Base-by-base conservation (phyloP, 2,113 vertebrate species). In the Marmota flaviventris region DNA sequence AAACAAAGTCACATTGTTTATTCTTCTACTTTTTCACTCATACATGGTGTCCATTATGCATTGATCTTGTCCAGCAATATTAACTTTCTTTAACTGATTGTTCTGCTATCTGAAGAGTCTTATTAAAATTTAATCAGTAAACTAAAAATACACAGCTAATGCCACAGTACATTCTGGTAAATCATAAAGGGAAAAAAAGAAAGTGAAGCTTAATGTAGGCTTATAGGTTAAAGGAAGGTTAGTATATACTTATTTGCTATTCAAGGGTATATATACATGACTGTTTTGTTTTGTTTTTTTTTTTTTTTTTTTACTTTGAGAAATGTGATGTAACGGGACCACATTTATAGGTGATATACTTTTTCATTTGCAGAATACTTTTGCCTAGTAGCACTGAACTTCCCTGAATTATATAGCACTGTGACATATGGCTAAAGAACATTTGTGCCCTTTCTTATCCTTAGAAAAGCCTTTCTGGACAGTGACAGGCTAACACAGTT, bases 41-140 rank as follows among this genome's bases (percentile, higher is more conserved):
- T 39, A 82, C 77, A 81, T 96, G 79, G 75, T 96, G 45, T 95
- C 92, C 84, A 88, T 97, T 98, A 93, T 93, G 93, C 93, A 97
- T 97, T 96, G 94, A 97, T 96, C 82, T 96, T 95, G 42, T 96
- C 91, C 82, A 95, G 83, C 87, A 97, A 88, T 97, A 95, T 96
- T 96, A 98, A 96, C 91, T 96, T 96, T 97, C 70, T 96, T 97
- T 97, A 96, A 97, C 93, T 90, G 90, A 96, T 91, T 97, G 88
- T 96, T 96, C 89, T 97, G 82, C 82, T 94, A 58, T 97, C 85
- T 81, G 83, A 96, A 94, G 67, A 93, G 10, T 82, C 88, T 93
- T 95, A 97, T 97, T 97, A 98, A 98, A 98, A 91, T 98, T 98
- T 98, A 97, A 98, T 95, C 89, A 76, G 85, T 97, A 96, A 94